Base-by-base conservation (phyloP, 2,113 vertebrate genomes). In the Microtus richardsoni region DNA sequence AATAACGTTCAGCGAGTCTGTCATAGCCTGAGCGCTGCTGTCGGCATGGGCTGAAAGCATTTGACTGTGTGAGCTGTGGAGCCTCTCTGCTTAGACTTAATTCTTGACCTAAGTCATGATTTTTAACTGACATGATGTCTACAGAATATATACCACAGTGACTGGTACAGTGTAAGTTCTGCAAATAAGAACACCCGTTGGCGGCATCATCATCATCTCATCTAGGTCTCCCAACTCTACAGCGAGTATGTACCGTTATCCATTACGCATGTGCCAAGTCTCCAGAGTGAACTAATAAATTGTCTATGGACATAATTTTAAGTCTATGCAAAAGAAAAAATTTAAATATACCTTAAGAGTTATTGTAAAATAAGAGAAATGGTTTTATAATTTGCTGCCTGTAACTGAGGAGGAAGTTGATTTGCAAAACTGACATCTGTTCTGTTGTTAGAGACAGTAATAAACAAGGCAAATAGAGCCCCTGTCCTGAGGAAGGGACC, bases 341-440 rank as follows among this genome's bases (percentile, higher is more conserved):
- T 17, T 17, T 83, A 91, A 90, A 36, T 36, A 21, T 88, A 41
- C 22, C 0, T 86, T 94, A 33, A 28, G 17, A 22, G 7, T 26
- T 80, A 33, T 71, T 79, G 24, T 36, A 77, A 95, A 94, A 83
- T n/a, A 62, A 66, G 70, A 92, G 12, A 91, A 89, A 41, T 26
- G 19, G 58, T 75, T 90, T 90, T 26, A 91, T 54, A 77, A 62
- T 60, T n/a, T 19, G 4, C 82, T 54, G 14, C 39, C 62, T 84
- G 44, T 21, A 44, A 74, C 39, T 10, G 36, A 17, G 19, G 22
- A 75, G 41, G 33, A 1, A 36, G 26, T 14, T 88, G 41, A 74
- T 52, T 24, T 66, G 3, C 41, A 90, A 78, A 88, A 54, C 21
- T n/a, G 54, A 94, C 13, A 4, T 73, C 33, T 41, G 1, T 36